These are phyloP conservation scores for Tenebrio molitor DNA, from an alignment of 1,140 invertebrate species.

Conservation along the genomic window DNA sequence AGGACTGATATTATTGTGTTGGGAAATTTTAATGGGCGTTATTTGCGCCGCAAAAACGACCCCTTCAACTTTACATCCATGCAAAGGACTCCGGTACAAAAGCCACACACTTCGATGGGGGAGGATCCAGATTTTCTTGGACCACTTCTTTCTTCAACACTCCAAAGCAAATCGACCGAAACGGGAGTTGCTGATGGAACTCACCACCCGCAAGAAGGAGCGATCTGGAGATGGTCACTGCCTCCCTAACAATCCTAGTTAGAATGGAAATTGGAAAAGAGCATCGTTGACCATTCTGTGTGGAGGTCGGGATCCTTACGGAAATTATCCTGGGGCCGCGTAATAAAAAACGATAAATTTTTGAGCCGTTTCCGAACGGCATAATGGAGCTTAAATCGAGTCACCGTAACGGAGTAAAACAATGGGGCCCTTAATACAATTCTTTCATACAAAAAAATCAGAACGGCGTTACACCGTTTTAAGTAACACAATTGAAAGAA, in stretches of 20 bases:
- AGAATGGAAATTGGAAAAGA: too few relatives aligned
- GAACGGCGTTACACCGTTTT: constrained; percentile 55
- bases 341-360: constrained; percentile 55
- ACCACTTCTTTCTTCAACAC: too few relatives aligned
- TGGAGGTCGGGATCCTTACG: too few relatives aligned
- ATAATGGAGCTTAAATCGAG: constrained; percentile 57
- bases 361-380: constrained; percentile 53
- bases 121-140: too few relatives aligned
- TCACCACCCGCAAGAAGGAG: too few relatives aligned
- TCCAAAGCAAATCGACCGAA: too few relatives aligned
- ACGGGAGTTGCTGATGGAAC: too few relatives aligned
- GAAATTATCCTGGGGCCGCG: not conserved
- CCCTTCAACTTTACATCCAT: not conserved
- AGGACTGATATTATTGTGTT: constrained; percentile 41
- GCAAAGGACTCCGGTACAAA: too few relatives aligned
- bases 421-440: constrained; percentile 54
- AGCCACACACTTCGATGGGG: too few relatives aligned
- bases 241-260: too few relatives aligned
- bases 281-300: too few relatives aligned
- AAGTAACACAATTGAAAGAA: constrained; percentile 55
- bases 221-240: too few relatives aligned
- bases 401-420: constrained; percentile 54
- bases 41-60: constrained; percentile 19
- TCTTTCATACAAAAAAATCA: constrained; percentile 48
- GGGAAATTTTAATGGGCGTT: constrained; percentile 39